Base-by-base conservation (phyloP, 2,797 vertebrate species). In the Loris lydekkerianus region DNA sequence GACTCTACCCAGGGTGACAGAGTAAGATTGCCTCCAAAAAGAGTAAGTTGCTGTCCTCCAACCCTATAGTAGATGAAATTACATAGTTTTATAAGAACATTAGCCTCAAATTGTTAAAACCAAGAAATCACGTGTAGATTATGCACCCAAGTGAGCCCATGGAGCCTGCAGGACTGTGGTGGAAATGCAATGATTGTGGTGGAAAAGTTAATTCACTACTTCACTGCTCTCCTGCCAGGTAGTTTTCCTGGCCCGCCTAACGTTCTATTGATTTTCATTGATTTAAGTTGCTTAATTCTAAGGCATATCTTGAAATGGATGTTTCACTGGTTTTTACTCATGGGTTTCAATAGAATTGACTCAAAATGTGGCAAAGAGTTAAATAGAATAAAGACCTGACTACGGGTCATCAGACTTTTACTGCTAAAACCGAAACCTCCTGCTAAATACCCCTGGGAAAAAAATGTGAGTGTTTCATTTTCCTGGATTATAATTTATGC, bases 101-200 rank as follows among this genome's bases (percentile, higher is more conserved):
- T 25, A 20, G n/a, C 75, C 56, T 97, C 67, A 75, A 63, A 53
- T 34, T 91, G 40, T 97, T 95, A 94, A 37, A 87, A 83, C 93
- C 86, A 86, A 97, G 96, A 98, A 96, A 95, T 87, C 11, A 21
- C 76, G 75, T 76, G 65, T 94, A 97, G 73, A 83, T 96, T 67
- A 87, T 25, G 91, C 80, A 95, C 10, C 27, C 2, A 4, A 46
- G 29, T 85, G 67, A 94, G 40, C 53, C 63, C 67, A n/a, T 5
- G 27, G 70, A 93, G 27, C 49, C 70, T 40, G 14, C 7, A 80
- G 86, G 93, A 93, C 91, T 23, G 2, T 14, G 23, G 37, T 83
- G 69, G 85, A 93, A 97, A 96, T 91, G 90, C 3, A 87, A 75
- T 6, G 75, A 43, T 40, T 43, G 58, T 96, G 81, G 61, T 29